A percentile compares a stretch with the other conserved stretches of the same genome.
Conservation (phyloP, 2,797 vertebrate species). For the Enoplosus armatus region DNA sequence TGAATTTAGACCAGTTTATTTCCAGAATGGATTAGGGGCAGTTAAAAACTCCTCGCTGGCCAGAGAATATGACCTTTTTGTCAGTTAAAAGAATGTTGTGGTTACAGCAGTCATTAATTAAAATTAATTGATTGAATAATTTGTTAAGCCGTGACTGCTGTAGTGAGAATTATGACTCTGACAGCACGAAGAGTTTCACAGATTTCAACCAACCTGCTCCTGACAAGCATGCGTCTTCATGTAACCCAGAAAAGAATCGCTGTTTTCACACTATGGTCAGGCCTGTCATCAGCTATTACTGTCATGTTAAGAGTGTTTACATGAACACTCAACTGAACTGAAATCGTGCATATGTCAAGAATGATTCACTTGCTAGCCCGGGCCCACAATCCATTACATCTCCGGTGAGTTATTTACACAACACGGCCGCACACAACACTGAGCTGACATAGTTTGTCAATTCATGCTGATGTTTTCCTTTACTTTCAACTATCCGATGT, state of each 20-base stretch:
- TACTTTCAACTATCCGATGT: constrained; percentile 43
- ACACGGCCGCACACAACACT: constrained; percentile 28
- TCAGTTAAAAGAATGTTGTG: constrained; percentile 8
- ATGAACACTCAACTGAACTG: constrained; percentile 67
- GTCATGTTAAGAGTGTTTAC: constrained; percentile 78
- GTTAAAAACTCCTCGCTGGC: constrained; percentile 16
- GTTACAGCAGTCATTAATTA: constrained; percentile 26
- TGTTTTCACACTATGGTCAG: constrained; percentile 67
- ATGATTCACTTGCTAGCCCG: constrained; percentile 77
- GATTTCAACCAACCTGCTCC: constrained; percentile 44
- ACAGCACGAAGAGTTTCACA: constrained; percentile 27
- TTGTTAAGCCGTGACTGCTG: not conserved
- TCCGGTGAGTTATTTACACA: constrained; percentile 75
- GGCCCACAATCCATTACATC: constrained; percentile 75
- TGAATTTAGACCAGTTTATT: constrained; percentile 28
- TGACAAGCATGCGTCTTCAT: constrained; percentile 61
- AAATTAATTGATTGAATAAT: constrained; percentile 17
- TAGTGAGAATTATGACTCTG: constrained; percentile 16
- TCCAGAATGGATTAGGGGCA: constrained; percentile 16
- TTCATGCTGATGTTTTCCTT: constrained; percentile 56
- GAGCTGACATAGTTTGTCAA: constrained; percentile 56
- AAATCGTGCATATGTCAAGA: constrained; percentile 81
- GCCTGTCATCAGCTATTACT: constrained; percentile 77
- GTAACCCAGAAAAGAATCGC: constrained; percentile 66
- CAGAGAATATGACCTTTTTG: constrained; percentile 8